Conservation (phyloP, 2,888 invertebrate species). For the Kuschelorhynchus macadamiae region DNA sequence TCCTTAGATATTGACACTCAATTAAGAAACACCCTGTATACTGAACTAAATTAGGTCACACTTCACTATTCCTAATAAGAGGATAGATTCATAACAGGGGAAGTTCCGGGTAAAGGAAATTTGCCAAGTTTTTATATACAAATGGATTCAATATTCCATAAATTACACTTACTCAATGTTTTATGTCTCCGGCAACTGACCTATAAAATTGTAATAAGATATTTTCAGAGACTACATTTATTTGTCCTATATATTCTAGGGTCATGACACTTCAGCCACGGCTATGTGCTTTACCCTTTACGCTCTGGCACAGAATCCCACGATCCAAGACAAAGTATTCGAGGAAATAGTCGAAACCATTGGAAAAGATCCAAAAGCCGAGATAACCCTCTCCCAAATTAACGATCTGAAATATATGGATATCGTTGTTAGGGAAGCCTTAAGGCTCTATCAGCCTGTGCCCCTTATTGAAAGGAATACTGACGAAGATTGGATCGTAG, state of each 20-base stretch:
- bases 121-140: no score
- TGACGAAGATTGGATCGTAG: constrained; percentile 65
- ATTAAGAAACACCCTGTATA: no score
- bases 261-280: constrained; percentile 72
- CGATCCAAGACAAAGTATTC: constrained; percentile 66
- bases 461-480: constrained; percentile 70
- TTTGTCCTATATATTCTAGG: constrained; percentile 60
- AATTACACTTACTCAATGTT: no score
- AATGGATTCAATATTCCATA: no score
- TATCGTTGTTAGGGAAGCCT: constrained; percentile 72
- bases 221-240: no score
- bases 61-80: no score
- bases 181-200: no score
- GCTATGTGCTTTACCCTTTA: constrained; percentile 72
- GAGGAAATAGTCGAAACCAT: constrained; percentile 59
- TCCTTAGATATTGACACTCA: no score
- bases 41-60: no score
- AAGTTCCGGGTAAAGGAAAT: no score
- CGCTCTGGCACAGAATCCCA: constrained; percentile 69
- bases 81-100: no score
- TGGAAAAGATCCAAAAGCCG: constrained; percentile 56
- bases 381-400: constrained; percentile 57
- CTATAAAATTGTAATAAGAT: no score
- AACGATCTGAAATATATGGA: constrained; percentile 71
- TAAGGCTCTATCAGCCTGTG: constrained; percentile 73